phyloP scores from a whole-genome alignment of 2,113 vertebrate genomes.

The Sminthopsis crassicaudata region DNA sequence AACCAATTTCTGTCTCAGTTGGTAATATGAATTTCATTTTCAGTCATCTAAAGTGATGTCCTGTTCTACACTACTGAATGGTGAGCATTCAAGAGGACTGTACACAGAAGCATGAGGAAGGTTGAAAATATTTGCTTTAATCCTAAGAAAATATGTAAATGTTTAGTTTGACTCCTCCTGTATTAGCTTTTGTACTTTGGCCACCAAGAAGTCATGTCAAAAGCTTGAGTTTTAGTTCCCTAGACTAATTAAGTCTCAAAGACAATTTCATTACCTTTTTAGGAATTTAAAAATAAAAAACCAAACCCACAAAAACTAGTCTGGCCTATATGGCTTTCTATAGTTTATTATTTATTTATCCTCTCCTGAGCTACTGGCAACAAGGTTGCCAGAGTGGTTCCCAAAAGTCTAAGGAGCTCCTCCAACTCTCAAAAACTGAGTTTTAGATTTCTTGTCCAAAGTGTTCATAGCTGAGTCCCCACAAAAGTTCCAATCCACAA shows the following conservation, averaged over 20 bases:
- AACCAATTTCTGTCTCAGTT: neutral
- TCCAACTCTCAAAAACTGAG: neutral
- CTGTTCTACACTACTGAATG: neutral
- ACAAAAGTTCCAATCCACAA: neutral
- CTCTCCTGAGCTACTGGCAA: neutral
- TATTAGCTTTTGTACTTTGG: neutral
- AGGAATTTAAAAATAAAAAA: neutral
- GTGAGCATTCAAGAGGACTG: neutral
- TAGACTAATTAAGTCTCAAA: neutral
- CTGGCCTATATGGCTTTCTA: neutral
- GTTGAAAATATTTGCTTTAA: neutral
- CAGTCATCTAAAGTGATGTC: neutral
- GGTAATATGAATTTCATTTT: neutral
- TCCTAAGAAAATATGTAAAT: constrained; percentile 3
- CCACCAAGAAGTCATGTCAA: neutral
- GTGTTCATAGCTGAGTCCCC: neutral
- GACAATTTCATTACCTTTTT: neutral
- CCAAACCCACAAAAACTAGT: neutral
- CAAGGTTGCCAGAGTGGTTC: neutral
- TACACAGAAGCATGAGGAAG: neutral
- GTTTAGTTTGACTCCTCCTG: neutral
- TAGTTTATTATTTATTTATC: neutral
- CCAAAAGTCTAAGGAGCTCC: neutral
- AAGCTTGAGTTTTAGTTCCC: neutral
- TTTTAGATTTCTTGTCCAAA: neutral